phyloP scores from a whole-genome alignment of 2,888 invertebrate species.

The Girardia tigrina region DNA sequence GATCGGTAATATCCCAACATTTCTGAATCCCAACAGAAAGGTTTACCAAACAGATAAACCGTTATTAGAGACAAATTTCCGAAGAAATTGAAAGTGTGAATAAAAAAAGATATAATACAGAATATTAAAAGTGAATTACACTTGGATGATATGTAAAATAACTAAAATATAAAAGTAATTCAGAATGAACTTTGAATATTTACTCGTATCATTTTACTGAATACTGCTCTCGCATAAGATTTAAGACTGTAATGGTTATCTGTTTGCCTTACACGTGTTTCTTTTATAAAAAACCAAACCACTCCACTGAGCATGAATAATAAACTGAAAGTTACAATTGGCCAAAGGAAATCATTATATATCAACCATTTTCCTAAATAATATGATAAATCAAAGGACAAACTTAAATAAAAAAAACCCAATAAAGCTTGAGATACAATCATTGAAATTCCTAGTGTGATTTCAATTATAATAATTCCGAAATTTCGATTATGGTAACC shows the following conservation, averaged over 20 bases:
- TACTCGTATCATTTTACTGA: neutral
- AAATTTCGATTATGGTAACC: neutral
- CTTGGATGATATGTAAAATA: neutral
- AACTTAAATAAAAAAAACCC: neutral
- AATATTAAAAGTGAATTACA: neutral
- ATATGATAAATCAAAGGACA: neutral
- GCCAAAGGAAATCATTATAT: neutral
- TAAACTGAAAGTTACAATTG: neutral
- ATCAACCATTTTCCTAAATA: neutral
- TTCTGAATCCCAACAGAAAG: conserved; percentile 1
- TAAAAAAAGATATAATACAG: neutral
- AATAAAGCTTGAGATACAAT: neutral
- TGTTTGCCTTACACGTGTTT: neutral
- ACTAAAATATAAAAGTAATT: neutral
- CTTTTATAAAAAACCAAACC: neutral
- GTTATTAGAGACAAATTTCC: neutral
- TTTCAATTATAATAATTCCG: conserved; percentile 15
- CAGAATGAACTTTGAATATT: neutral
- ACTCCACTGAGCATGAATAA: neutral
- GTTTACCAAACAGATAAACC: neutral
- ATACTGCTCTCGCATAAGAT: neutral
- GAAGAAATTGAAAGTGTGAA: conserved; percentile 19
- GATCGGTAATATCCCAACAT: conserved; percentile 4
- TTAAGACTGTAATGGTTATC: neutral
- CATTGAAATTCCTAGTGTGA: neutral